Evolutionary conservation across 2,113 vertebrate genomes (phyloP), one percentile per base, ranked within the genome.

Genomic region (Ceyx melanurus): DNA sequence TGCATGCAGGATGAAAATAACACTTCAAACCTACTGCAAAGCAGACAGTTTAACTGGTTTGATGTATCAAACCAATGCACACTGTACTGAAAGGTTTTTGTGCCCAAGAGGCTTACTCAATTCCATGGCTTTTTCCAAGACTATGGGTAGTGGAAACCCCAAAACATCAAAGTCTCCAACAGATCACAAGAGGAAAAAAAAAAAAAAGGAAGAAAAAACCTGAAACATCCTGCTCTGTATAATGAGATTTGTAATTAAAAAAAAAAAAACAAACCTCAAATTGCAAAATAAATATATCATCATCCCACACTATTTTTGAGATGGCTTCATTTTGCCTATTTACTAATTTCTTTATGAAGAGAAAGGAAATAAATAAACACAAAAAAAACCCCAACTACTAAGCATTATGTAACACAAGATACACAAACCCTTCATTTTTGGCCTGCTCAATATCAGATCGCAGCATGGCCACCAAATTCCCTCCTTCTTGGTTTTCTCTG

Each of bases 401-500:
- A 45, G 33, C 13, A 67, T 15, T 51, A 56, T 3, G 7, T 13
- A 73, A 72, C 13, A 22, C 33, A 70, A 75, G 15, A 21, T 17
- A 9, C 67, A 95, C 96, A 97, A 74, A 99, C 99, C 97, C 97
- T 90, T 99, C 98, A 11, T 96, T 94, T 65, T 97, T 98, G 53
- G 97, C 97, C 2, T 72, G 86, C n/a, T 97, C 97, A 11, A 98
- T 73, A 58, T 99, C 99, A 11, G 98, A 97, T 64, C 97, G 98
- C 82, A 99, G 97, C 98, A 99, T 97, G 35, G 97, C 95, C 17
- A 99, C 92, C 40, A 98, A 98, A 94, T 98, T 98, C 4, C 97
- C 96, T 54, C 97, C 98, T 93, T 98, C 99, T 73, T 98, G 98
- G 91, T 98, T 98, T 88, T 99, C 99, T 67, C 98, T 94, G 40